Evolutionary conservation across 2,797 vertebrate genomes (phyloP).

Genomic region (Myotis myotis): DNA sequence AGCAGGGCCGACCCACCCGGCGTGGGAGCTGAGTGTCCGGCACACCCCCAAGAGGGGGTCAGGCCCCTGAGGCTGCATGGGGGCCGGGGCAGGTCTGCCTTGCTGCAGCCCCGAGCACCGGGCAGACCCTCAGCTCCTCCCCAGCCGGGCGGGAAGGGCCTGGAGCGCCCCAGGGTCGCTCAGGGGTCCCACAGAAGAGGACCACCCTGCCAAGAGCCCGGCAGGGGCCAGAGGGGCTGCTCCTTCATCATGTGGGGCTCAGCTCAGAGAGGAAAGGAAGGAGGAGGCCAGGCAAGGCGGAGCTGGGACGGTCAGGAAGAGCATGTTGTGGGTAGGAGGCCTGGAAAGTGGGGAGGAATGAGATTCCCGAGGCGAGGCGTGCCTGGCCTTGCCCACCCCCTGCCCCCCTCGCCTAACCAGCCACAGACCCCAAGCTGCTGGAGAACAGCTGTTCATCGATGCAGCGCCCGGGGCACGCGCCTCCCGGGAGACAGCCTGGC

Average conservation of each 20-base stretch:
- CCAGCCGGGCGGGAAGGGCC: background rate
- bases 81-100: background rate
- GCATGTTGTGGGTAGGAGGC: background rate
- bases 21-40: rapidly evolving
- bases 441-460: too few relatives aligned
- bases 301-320: background rate
- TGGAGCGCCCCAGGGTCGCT: background rate
- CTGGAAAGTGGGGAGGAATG: background rate
- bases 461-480: rapidly evolving
- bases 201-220: background rate
- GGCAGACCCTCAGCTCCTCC: too few relatives aligned
- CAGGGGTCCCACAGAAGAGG: background rate
- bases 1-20: background rate
- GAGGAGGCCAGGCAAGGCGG: too few relatives aligned
- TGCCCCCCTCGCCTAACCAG: background rate
- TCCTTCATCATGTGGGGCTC: background rate
- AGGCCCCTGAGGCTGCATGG: rapidly evolving
- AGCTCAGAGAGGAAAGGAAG: background rate
- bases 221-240: background rate
- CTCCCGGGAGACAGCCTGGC: background rate
- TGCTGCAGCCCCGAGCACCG: background rate
- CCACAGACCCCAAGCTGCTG: background rate
- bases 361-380: background rate
- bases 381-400: background rate
- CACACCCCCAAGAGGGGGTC: too few relatives aligned